These are phyloP conservation scores for Calyptomena viridis DNA, from an alignment of 2,113 vertebrate species.

Conservation along the genomic window DNA sequence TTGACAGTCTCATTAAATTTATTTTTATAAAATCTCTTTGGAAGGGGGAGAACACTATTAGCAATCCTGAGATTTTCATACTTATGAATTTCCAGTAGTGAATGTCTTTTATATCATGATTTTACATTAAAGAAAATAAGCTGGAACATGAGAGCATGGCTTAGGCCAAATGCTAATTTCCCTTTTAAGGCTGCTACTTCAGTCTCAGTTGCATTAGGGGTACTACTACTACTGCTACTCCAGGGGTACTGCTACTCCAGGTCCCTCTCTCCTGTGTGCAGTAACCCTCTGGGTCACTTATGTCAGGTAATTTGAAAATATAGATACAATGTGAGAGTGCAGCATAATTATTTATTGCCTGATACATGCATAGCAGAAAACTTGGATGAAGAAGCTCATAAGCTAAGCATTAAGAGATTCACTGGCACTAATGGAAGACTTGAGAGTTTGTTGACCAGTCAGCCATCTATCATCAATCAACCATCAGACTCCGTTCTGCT, in stretches of 20 bases:
- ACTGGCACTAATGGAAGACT: not conserved
- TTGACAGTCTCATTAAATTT: constrained; percentile 15
- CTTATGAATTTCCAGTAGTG: not conserved
- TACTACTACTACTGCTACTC: too few species aligned
- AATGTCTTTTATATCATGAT: not conserved
- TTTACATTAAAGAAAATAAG: constrained; percentile 32
- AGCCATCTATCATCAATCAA: not conserved
- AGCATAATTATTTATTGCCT: not conserved
- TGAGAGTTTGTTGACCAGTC: not conserved
- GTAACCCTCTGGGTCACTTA: not conserved
- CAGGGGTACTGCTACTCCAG: too few species aligned
- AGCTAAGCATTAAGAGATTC: not conserved
- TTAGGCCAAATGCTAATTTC: not conserved
- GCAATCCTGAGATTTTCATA: not conserved
- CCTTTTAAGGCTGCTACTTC: not conserved
- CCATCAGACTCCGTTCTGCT: not conserved
- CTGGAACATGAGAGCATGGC: not conserved
- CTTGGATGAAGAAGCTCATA: not conserved
- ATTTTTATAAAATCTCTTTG: constrained; percentile 2
- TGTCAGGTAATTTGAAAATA: not conserved
- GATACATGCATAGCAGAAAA: not conserved
- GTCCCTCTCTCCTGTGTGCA: not conserved
- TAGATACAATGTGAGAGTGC: fast-evolving
- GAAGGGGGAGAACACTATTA: not conserved
- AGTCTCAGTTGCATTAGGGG: not conserved